phyloP scores from a whole-genome alignment of 92 coral and sea anemone genomes.

The Blastomussa wellsi region DNA sequence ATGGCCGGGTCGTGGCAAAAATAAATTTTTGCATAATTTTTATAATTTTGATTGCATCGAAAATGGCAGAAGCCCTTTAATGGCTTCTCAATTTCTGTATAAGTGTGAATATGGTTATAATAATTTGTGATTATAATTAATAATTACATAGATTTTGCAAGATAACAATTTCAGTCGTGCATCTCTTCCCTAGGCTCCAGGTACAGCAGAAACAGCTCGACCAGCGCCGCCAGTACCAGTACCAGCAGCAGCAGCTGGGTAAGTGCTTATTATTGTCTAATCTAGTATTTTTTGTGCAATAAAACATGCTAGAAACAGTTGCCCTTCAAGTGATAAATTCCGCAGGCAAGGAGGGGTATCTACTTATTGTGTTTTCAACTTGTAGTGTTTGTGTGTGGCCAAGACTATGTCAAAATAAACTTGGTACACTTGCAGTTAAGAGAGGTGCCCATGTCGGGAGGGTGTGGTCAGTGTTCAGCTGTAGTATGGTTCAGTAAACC shows the following conservation, averaged over 20 bases:
- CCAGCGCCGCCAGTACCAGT: not conserved
- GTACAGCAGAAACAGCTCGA: not conserved
- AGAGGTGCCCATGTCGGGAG: not conserved
- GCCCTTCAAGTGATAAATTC: no score
- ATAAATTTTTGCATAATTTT: no score
- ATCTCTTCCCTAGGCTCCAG: constrained; percentile 8
- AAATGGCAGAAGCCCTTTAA: no score
- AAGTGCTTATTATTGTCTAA: not conserved
- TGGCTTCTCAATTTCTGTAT: no score
- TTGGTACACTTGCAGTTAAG: no score
- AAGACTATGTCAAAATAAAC: not conserved
- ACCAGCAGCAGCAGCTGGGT: not conserved
- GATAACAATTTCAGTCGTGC: not conserved
- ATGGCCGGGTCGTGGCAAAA: no score
- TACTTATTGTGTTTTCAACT: no score
- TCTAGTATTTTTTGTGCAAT: not conserved
- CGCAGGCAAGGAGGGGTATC: no score
- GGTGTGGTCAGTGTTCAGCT: no score
- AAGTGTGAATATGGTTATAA: no score
- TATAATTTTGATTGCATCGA: no score
- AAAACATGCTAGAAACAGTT: not conserved
- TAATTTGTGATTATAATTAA: not conserved
- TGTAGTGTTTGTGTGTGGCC: not conserved
- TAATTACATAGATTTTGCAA: not conserved
- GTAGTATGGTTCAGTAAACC: no score